phyloP scores from a whole-genome alignment of 1,140 invertebrate genomes.

The Hylaeus volcanicus region DNA sequence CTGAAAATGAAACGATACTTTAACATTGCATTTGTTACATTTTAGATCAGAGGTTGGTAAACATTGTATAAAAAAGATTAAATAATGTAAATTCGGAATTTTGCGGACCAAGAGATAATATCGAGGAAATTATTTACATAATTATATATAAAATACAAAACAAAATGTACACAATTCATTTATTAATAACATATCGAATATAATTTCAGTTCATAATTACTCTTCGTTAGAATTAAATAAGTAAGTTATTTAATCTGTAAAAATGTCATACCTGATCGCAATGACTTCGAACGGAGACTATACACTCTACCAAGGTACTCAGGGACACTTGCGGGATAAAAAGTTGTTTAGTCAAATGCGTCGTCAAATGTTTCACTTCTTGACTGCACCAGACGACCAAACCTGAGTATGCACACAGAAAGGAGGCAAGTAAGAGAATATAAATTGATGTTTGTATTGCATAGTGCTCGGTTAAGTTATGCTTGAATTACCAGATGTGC shows the following conservation, averaged over 20 bases:
- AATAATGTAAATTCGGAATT: too few species aligned
- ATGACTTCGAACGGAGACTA: slow-evolving; percentile 88
- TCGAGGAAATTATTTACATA: too few species aligned
- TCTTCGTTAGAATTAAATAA: too few species aligned
- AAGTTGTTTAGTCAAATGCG: slow-evolving; percentile 92
- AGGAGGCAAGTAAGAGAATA: background rate
- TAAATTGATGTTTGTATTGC: background rate
- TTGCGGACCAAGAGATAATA: too few species aligned
- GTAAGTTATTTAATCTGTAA: too few species aligned
- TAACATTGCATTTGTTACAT: background rate
- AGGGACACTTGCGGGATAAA: slow-evolving; percentile 94
- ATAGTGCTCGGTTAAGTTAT: background rate
- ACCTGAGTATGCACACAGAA: slow-evolving; percentile 80
- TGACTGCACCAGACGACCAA: slow-evolving; percentile 95
- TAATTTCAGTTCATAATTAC: too few species aligned
- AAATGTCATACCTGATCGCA: slow-evolving; percentile 84
- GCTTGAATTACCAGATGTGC: slow-evolving; percentile 84
- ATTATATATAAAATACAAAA: too few species aligned
- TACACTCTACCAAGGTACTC: slow-evolving; percentile 92
- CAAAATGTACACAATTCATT: too few species aligned
- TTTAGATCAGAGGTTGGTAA: slow-evolving; percentile 2
- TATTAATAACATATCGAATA: too few species aligned
- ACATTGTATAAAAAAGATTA: background rate
- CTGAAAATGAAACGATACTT: slow-evolving; percentile 75
- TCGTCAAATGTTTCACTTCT: slow-evolving; percentile 91